Evolutionary conservation across 2,797 vertebrate genomes (phyloP).

Genomic region (Pipistrellus pipistrellus): DNA sequence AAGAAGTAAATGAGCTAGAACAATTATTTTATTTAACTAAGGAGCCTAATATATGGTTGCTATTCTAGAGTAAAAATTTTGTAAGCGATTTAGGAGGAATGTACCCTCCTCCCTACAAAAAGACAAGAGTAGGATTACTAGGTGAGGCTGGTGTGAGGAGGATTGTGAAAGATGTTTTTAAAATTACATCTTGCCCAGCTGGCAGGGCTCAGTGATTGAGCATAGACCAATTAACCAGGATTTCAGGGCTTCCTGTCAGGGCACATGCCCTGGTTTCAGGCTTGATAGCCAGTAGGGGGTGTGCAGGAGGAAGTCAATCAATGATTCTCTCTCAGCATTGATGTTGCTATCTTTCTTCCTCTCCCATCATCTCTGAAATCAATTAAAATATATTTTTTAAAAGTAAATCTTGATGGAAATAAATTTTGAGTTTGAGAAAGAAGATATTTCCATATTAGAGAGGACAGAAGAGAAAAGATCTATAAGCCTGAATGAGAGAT

Average conservation of each 20-base stretch:
- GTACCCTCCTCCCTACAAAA: not conserved
- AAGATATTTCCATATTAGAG: not conserved
- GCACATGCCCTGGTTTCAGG: not conserved
- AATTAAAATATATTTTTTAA: not conserved
- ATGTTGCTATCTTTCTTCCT: not conserved
- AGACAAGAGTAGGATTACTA: not conserved
- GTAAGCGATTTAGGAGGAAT: not conserved
- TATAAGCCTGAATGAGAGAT: not conserved
- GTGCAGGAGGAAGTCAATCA: not conserved
- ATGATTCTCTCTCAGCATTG: not conserved
- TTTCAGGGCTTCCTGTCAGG: not conserved
- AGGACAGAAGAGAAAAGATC: not conserved
- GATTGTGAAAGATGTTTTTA: not conserved
- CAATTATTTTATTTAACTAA: conserved; percentile 37
- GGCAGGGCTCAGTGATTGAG: not conserved
- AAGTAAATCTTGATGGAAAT: conserved; percentile 5
- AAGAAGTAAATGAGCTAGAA: conserved; percentile 20
- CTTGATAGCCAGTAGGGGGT: not conserved
- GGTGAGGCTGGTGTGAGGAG: not conserved
- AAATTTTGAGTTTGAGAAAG: not conserved
- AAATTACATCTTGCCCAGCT: not conserved
- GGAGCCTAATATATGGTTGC: not conserved
- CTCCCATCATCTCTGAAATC: not conserved
- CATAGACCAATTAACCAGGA: not conserved
- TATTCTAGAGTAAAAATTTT: not conserved